These are phyloP conservation scores for Oligia fasciuncula DNA, from an alignment of 2,888 invertebrate species.

Conservation along the genomic window DNA sequence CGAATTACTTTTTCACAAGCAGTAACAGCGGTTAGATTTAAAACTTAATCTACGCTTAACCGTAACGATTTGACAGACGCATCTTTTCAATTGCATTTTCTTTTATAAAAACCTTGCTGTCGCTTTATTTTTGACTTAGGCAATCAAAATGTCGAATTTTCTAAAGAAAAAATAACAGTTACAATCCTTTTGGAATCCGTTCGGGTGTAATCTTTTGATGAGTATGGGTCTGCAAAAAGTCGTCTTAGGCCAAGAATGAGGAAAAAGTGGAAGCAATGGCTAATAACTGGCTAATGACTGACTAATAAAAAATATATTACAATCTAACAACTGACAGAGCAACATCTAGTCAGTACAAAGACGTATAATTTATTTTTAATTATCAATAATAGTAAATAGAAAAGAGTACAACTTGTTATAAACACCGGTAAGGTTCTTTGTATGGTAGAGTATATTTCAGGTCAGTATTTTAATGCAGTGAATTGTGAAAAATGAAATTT, in stretches of 20 bases:
- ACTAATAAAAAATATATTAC: slow-evolving; percentile 9
- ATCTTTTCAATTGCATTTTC: slow-evolving; percentile 14
- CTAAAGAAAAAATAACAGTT: slow-evolving; percentile 52
- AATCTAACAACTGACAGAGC: background rate
- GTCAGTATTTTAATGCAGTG: slow-evolving; percentile 1
- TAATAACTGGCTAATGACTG: slow-evolving; percentile 2
- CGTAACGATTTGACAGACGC: slow-evolving; percentile 8
- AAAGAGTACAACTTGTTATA: background rate
- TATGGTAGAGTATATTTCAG: background rate
- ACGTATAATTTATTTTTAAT: background rate
- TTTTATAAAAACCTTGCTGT: slow-evolving; percentile 11
- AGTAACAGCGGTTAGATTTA: slow-evolving; percentile 12
- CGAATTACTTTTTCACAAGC: background rate
- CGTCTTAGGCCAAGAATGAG: slow-evolving; percentile 12
- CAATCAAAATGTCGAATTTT: slow-evolving; percentile 29
- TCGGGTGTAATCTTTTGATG: slow-evolving; percentile 60
- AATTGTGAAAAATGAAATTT: slow-evolving; percentile 3
- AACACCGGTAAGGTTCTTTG: background rate
- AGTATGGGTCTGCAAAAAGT: slow-evolving; percentile 40
- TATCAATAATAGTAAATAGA: background rate
- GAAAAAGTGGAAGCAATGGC: slow-evolving; percentile 17
- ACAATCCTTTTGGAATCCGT: slow-evolving; percentile 31
- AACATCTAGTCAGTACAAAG: background rate
- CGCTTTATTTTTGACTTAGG: slow-evolving; percentile 10
- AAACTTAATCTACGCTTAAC: slow-evolving; percentile 6